Conservation (phyloP, 2,113 vertebrate genomes). For the Narcine bancroftii region DNA sequence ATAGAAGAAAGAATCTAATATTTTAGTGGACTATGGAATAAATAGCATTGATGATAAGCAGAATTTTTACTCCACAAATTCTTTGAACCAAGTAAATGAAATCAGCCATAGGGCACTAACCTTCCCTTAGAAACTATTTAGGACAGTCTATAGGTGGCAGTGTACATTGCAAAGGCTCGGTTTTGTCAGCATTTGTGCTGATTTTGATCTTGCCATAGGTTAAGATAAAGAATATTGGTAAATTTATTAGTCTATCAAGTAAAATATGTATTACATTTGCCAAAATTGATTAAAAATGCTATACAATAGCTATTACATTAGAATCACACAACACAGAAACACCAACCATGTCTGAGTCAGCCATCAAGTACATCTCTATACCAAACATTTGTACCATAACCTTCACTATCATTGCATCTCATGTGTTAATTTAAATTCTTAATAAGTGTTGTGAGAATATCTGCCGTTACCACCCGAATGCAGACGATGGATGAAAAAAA, state of each 20-base stretch:
- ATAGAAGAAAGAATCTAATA: background rate
- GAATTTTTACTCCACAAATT: background rate
- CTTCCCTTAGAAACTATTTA: conserved; percentile 1
- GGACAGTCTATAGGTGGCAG: conserved; percentile 16
- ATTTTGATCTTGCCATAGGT: background rate
- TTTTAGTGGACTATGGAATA: background rate
- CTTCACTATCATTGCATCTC: too few relatives aligned
- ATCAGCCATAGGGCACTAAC: background rate
- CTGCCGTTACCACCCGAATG: too few relatives aligned
- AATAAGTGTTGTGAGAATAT: too few relatives aligned
- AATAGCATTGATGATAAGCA: background rate
- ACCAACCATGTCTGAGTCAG: too few relatives aligned
- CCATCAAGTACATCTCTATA: too few relatives aligned
- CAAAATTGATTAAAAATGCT: too few relatives aligned
- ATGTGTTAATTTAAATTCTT: too few relatives aligned
- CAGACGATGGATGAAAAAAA: too few relatives aligned
- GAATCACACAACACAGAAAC: too few relatives aligned
- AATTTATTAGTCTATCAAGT: background rate
- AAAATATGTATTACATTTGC: too few relatives aligned
- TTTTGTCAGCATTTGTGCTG: background rate
- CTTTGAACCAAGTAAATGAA: background rate
- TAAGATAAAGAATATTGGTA: background rate
- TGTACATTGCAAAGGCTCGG: background rate
- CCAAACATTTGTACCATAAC: too few relatives aligned
- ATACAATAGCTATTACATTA: too few relatives aligned